phyloP scores from a whole-genome alignment of 2,113 vertebrate species.

The Bufo bufo region DNA sequence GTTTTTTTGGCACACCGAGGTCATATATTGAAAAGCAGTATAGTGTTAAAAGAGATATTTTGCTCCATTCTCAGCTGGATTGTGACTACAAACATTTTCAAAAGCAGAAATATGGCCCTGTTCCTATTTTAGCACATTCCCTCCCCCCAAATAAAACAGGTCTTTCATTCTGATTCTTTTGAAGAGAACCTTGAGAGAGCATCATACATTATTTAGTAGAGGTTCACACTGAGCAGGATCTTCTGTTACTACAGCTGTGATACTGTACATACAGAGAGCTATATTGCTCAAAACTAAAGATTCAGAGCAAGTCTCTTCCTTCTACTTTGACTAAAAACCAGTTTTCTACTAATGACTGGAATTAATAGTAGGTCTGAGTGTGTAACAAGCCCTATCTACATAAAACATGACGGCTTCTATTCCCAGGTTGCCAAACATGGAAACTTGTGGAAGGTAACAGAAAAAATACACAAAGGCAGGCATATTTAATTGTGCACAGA shows the following conservation, averaged over 20 bases:
- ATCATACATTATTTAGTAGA: constrained; percentile 64
- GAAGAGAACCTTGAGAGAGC: constrained; percentile 44
- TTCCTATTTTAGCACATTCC: neutral
- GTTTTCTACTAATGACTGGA: neutral
- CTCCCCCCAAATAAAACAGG: neutral
- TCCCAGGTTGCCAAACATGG: neutral
- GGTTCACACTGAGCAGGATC: constrained; percentile 60
- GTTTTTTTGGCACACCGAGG: no score
- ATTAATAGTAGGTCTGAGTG: neutral
- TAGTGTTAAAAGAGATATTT: neutral
- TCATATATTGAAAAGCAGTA: neutral
- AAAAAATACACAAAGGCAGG: neutral
- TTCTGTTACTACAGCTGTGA: constrained; percentile 63
- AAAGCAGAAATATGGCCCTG: constrained; percentile 19
- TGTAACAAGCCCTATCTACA: constrained; percentile 15
- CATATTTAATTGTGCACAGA: neutral
- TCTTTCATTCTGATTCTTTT: constrained; percentile 37
- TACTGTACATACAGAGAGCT: constrained; percentile 60
- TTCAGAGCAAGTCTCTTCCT: neutral
- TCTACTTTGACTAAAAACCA: neutral
- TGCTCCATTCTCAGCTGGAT: neutral
- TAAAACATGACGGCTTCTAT: neutral
- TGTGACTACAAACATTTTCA: constrained; percentile 4
- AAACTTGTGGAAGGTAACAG: neutral
- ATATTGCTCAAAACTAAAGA: constrained; percentile 47